Percentiles rank a stretch among this genome's conserved stretches.
Conservation (phyloP, 2,113 vertebrate species). For the Pelusios castaneus region DNA sequence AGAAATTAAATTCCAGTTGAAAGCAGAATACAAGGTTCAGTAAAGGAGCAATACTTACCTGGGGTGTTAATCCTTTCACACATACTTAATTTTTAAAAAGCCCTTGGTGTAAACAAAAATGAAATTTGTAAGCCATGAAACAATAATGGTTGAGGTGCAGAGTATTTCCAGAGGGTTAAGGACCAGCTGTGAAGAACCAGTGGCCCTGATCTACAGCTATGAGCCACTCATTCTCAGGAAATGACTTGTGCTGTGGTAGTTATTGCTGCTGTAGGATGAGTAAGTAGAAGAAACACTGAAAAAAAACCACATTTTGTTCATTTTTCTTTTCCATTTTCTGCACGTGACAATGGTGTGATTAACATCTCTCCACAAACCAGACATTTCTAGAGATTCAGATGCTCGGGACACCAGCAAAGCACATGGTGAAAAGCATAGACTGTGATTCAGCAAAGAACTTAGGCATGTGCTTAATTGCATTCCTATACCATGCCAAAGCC, state of each 20-base stretch:
- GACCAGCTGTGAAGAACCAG: conserved; percentile 22
- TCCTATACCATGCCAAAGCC: neutral
- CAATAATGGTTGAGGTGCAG: conserved; percentile 9
- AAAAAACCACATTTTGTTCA: neutral
- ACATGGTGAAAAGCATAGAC: neutral
- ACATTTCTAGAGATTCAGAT: neutral
- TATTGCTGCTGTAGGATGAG: conserved; percentile 50
- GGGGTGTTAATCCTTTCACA: conserved; percentile 26
- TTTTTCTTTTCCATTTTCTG: conserved; percentile 37
- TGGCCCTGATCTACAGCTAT: conserved; percentile 40
- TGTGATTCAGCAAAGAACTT: neutral
- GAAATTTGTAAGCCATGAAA: conserved; percentile 47
- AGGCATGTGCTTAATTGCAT: neutral
- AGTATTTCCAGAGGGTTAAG: conserved; percentile 42
- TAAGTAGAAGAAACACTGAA: neutral
- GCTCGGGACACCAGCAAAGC: neutral
- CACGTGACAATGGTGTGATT: neutral
- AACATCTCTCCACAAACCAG: neutral
- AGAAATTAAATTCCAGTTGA: conserved; percentile 49
- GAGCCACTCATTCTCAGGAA: conserved; percentile 45
- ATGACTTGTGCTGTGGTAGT: conserved; percentile 26
- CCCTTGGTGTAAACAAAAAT: conserved; percentile 44
- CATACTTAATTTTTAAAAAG: neutral
- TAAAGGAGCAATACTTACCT: conserved; percentile 45
- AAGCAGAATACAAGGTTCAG: conserved; percentile 39